Evolutionary conservation across 2,888 invertebrate genomes (phyloP).

Genomic region (Xestia rhomboidea): DNA sequence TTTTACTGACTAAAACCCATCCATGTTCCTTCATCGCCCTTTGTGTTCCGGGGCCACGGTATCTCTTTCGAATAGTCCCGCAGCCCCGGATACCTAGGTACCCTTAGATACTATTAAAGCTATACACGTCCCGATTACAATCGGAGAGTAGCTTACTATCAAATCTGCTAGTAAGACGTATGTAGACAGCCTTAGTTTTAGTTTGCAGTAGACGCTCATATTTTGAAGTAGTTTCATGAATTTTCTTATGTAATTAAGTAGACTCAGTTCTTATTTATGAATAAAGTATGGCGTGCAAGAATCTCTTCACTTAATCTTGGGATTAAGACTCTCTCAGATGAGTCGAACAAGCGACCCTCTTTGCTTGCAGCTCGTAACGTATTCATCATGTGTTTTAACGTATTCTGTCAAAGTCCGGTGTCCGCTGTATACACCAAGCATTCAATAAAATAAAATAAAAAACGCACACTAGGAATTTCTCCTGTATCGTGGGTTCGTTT

Average conservation of each 20-base stretch:
- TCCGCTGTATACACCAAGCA: not conserved
- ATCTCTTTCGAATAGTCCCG: no score
- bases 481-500: no score
- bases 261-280: conserved; percentile 15
- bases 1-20: no score
- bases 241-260: conserved; percentile 32
- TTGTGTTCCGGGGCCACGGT: no score
- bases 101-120: no score
- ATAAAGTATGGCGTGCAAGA: conserved; percentile 14
- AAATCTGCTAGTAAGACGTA: not conserved
- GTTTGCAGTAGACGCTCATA: conserved; percentile 28
- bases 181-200: conserved; percentile 2
- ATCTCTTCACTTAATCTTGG: not conserved
- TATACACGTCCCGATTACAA: no score
- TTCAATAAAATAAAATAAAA: not conserved
- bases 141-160: not conserved
- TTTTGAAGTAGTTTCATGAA: conserved; percentile 43
- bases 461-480: no score
- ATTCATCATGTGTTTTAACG: not conserved
- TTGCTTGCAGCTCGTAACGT: not conserved
- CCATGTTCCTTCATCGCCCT: no score
- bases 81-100: no score
- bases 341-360: not conserved
- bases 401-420: not conserved
- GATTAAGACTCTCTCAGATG: not conserved